A percentile compares a stretch with the other conserved stretches of the same genome.
phyloP scores from a whole-genome alignment of 2,113 vertebrate species.

The Rostratula benghalensis region DNA sequence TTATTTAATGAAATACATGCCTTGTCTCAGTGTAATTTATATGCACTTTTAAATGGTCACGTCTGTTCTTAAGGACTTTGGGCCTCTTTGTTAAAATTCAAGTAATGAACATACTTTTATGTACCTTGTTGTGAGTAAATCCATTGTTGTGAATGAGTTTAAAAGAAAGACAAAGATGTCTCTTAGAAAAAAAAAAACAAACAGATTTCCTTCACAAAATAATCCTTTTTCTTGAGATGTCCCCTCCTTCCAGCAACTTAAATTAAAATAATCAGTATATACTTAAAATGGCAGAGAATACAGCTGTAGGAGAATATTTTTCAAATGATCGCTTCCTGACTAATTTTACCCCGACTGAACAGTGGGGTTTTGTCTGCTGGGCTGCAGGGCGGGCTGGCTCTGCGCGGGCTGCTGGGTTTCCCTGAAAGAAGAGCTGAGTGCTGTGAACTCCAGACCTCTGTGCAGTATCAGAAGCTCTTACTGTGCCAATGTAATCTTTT shows the following conservation, averaged over 20 bases:
- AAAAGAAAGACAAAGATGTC: background rate
- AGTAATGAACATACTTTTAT: background rate
- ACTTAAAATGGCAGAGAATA: background rate
- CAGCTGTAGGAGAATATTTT: constrained; percentile 11
- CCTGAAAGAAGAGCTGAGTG: constrained; percentile 10
- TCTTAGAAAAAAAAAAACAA: background rate
- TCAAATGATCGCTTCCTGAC: background rate
- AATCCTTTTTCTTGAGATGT: background rate
- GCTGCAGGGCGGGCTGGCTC: background rate
- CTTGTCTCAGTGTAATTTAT: background rate
- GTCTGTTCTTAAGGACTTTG: background rate
- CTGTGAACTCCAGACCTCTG: constrained; percentile 45
- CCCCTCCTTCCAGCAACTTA: background rate
- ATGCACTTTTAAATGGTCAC: background rate
- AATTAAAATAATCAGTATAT: background rate
- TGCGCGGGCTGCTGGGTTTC: background rate
- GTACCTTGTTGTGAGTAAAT: constrained; percentile 16
- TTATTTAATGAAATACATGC: background rate
- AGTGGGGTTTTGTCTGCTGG: background rate
- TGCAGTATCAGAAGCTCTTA: constrained; percentile 17
- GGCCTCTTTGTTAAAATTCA: background rate
- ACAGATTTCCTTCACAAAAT: background rate
- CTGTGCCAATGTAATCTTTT: constrained; percentile 51
- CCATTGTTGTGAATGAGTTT: background rate
- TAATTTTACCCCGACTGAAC: background rate